Base-by-base conservation (phyloP, 2,888 invertebrate species). In the Trachelus tabidus region DNA sequence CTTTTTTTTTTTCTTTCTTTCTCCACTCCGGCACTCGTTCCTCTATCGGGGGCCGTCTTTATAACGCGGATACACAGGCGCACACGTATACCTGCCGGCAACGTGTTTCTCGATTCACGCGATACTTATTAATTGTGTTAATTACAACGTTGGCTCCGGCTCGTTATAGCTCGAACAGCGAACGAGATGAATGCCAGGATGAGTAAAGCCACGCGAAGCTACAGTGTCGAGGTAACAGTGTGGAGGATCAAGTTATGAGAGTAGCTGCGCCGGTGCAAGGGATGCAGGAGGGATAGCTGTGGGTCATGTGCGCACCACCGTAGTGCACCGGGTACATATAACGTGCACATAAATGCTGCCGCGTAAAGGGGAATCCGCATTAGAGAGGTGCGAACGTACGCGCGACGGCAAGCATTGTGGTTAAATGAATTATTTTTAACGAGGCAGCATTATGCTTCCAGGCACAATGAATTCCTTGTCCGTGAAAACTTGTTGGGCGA, bases 361-460 rank as follows among this genome's bases (percentile, higher is more conserved):
- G 15, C 40, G 40, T 40, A 40, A 40, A 15, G 40, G 15, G 40
- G 79, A 75, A 71, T 78, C 69, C 34, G 75, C 79, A 75, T 79
- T 77, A 80, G 80, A 82, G 77, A 78, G 79, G 68, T 40, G 80
- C 78, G 79, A 78, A 56, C 56, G 56, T 56, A 9, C 2, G 71
- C 2, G 71, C 71, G 81, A 74, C 74, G 35, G 35, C 34, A 12
- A 37, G 12, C 79, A 85, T 85, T 83, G 85, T 85, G 82, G 83
- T 83, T 86, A 89, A 89, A 87, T 86, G 88, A 88, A 88, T 90
- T 88, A 89, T 89, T 89, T 88, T 89, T 88, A 89, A 89, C 88
- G 89, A 89, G 86, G 84, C 86, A 82, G 85, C 84, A 88, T 89
- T 89, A 87, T 89, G 79, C 83, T 79, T 80, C 73, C 82, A 73